A percentile compares a stretch with the other conserved stretches of the same genome.
phyloP scores from a whole-genome alignment of 2,113 vertebrate species.

The Eptatretus burgeri region DNA sequence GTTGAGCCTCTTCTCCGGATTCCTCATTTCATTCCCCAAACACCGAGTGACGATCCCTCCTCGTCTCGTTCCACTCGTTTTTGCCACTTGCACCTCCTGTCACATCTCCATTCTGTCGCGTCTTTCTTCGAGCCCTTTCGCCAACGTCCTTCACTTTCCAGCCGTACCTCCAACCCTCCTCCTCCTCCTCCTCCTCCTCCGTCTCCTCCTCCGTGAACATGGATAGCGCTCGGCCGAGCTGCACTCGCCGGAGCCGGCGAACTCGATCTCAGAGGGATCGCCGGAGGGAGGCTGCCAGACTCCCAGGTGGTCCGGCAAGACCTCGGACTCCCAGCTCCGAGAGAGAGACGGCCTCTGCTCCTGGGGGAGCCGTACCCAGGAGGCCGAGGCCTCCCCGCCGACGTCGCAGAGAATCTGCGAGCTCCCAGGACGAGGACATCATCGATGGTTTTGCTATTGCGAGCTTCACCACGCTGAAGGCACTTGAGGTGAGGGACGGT shows the following conservation, averaged over 20 bases:
- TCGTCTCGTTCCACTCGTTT: too few species aligned
- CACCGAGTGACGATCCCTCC: too few species aligned
- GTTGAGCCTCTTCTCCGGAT: too few species aligned
- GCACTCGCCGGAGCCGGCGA: slow-evolving; percentile 48
- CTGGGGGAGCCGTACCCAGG: slow-evolving; percentile 20
- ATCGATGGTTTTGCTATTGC: slow-evolving; percentile 79
- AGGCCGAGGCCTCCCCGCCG: slow-evolving; percentile 39
- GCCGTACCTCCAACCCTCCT: not conserved
- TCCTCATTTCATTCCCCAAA: too few species aligned
- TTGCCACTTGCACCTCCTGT: too few species aligned
- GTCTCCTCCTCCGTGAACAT: slow-evolving; percentile 17
- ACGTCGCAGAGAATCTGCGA: slow-evolving; percentile 46
- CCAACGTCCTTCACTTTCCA: too few species aligned
- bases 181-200: not conserved
- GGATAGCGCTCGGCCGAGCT: slow-evolving; percentile 45
- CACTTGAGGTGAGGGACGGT: slow-evolving; percentile 38
- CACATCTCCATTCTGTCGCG: too few species aligned
- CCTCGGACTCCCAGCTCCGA: slow-evolving; percentile 44
- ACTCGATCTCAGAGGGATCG: slow-evolving; percentile 46
- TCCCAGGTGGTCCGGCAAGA: slow-evolving; percentile 21
- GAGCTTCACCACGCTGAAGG: slow-evolving; percentile 65
- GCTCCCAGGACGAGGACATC: slow-evolving; percentile 68
- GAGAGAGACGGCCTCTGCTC: slow-evolving; percentile 34
- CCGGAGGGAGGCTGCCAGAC: slow-evolving; percentile 34
- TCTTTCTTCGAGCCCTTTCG: too few species aligned